Percentiles rank a stretch among this genome's conserved stretches.
Evolutionary conservation across 1,140 invertebrate species (phyloP).

Genomic region (Drosophila orosa): DNA sequence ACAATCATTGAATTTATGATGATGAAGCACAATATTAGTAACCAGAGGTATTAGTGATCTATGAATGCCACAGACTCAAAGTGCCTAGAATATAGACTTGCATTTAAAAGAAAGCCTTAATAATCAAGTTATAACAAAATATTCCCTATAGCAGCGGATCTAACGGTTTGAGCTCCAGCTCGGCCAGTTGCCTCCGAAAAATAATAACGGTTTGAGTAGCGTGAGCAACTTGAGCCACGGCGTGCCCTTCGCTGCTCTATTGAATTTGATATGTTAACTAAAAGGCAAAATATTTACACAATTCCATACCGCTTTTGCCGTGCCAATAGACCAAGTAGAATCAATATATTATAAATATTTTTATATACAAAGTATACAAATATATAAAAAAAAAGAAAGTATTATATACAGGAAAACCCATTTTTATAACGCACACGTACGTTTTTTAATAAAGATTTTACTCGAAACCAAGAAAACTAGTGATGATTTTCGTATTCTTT

Average conservation of each 20-base stretch:
- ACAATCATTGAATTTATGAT: slow-evolving; percentile 5
- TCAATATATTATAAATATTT: slow-evolving; percentile 19
- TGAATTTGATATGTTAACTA: background rate
- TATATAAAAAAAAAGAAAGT: slow-evolving; percentile 13
- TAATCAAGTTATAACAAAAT: too few relatives aligned
- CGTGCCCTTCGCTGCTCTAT: too few relatives aligned
- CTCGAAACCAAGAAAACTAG: slow-evolving; percentile 13
- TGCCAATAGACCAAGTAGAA: slow-evolving; percentile 44
- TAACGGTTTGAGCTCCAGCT: too few relatives aligned
- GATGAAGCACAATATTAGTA: slow-evolving; percentile 13
- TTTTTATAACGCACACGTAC: slow-evolving; percentile 41
- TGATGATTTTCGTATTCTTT: slow-evolving; percentile 51
- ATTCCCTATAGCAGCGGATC: too few relatives aligned
- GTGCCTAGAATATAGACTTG: slow-evolving; percentile 50
- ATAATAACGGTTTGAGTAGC: too few relatives aligned
- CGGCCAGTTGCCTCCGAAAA: too few relatives aligned
- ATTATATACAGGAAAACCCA: slow-evolving; percentile 30
- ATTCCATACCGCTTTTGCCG: slow-evolving; percentile 31
- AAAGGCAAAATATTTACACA: slow-evolving; percentile 14
- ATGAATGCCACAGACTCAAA: slow-evolving; percentile 41
- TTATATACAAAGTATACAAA: slow-evolving; percentile 31
- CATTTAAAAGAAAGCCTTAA: slow-evolving; percentile 11
- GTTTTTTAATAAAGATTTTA: slow-evolving; percentile 54
- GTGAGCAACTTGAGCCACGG: too few relatives aligned
- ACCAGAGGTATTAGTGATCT: slow-evolving; percentile 19